Evolutionary conservation across 2,113 vertebrate genomes (phyloP).

Genomic region (Stigmatopora nigra): DNA sequence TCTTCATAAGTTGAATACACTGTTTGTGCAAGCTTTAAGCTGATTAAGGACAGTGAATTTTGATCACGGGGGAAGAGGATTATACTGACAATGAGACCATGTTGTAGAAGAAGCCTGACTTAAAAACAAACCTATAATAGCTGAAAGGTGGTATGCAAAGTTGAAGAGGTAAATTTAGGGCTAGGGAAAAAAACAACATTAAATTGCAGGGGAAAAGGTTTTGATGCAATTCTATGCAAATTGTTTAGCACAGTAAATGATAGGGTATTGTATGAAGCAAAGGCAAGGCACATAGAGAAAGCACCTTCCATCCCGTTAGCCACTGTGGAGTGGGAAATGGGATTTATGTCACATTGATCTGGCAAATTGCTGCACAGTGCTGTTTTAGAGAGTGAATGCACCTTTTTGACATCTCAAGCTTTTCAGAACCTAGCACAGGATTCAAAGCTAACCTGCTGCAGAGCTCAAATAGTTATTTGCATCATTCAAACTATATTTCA

Average conservation of each 20-base stretch:
- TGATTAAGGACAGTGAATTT: conserved; percentile 7
- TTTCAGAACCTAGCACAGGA: conserved; percentile 26
- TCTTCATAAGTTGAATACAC: too few species aligned
- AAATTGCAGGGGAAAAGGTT: background rate
- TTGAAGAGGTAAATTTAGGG: background rate
- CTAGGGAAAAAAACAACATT: conserved; percentile 3
- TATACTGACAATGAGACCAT: conserved; percentile 17
- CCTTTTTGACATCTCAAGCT: conserved; percentile 41
- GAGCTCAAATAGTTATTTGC: conserved; percentile 15
- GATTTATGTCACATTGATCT: conserved; percentile 52
- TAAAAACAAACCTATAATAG: background rate
- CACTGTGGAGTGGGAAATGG: conserved; percentile 49
- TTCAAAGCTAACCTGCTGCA: conserved; percentile 20
- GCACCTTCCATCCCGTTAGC: conserved; percentile 45
- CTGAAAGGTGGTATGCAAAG: background rate
- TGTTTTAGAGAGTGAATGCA: conserved; percentile 37
- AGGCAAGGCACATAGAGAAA: background rate
- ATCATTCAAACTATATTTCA: conserved; percentile 28
- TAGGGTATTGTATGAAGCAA: conserved; percentile 6
- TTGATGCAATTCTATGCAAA: conserved; percentile 33
- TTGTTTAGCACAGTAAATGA: conserved; percentile 15
- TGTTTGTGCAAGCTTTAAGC: background rate
- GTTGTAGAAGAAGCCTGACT: conserved; percentile 14
- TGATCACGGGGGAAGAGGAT: conserved; percentile 25
- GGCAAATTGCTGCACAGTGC: conserved; percentile 40